These are phyloP conservation scores for Prolemur simus DNA, from an alignment of 2,113 vertebrate genomes.

Conservation along the genomic window DNA sequence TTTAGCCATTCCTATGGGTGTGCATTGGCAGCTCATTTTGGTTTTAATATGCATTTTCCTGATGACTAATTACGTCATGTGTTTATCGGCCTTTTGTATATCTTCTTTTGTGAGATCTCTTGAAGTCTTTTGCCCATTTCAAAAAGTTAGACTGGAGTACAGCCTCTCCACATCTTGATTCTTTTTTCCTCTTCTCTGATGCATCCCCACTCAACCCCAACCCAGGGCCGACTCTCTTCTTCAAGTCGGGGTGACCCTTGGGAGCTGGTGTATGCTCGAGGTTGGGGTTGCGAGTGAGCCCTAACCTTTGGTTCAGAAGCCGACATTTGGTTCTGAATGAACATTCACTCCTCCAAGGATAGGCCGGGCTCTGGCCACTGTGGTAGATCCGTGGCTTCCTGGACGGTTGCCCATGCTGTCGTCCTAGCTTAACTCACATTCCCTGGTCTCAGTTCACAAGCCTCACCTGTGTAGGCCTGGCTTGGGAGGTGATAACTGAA, in stretches of 20 bases:
- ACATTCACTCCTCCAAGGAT: not conserved
- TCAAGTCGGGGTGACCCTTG: not conserved
- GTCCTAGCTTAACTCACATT: not conserved
- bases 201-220: not conserved
- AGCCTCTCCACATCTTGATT: no score
- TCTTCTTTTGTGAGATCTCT: not conserved
- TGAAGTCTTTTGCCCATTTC: not conserved
- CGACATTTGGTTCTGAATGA: not conserved
- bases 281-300: not conserved
- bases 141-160: not conserved
- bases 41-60: not conserved
- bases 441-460: not conserved
- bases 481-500: not conserved
- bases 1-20: no score
- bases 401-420: not conserved
- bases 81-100: not conserved
- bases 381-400: not conserved
- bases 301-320: not conserved
- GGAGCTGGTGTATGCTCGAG: not conserved
- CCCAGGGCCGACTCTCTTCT: not conserved
- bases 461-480: not conserved
- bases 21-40: not conserved
- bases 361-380: not conserved
- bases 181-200: not conserved
- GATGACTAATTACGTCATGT: not conserved